Evolutionary conservation across 2,113 vertebrate genomes (phyloP), one percentile per base, ranked within the genome.

Genomic region (Hippopotamus amphibius): DNA sequence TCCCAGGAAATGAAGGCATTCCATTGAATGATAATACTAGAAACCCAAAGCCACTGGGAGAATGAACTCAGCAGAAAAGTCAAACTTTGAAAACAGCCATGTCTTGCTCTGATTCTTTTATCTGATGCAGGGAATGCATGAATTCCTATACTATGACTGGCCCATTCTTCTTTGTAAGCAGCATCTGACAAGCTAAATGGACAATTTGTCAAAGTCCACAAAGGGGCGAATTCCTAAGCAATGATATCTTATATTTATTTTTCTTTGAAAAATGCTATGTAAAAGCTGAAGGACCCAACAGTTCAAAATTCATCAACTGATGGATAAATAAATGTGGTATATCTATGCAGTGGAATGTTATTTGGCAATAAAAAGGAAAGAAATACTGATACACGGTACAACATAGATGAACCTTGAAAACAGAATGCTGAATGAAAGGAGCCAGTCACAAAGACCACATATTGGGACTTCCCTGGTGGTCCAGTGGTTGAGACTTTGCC

Each of bases 1-100:
- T 68, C 84, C 66, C 77, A 88, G 88, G 85, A 90, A 97, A 97
- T 83, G 82, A 97, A 97, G 85, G 94, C 17, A 0, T 76, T 92
- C 66, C 30, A 33, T 0, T 94, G 72, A 95, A 93, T 80, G 94
- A 80, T 72, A 93, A 94, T 90, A 61, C 37, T 92, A 91, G 94
- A 97, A 97, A 98, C 92, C 76, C 90, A 72, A 97, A 96, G 74
- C 86, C 89, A 11, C 0, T 28, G 61, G n/a, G 88, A 97, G 46
- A 94, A 57, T 6, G 28, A 55, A 66, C 66, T 63, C 12, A 90
- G 77, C 1, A 93, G 68, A 96, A 55, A 91, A 90, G 59, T 37
- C 55, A n/a, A 43, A 65, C 55, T 93, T 71, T 88, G 66, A 65
- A 93, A 96, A 79, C 0, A 69, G 46, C 43, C 71, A 69, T 14